Evolutionary conservation across 2,113 vertebrate genomes (phyloP), one percentile per base, ranked within the genome.

Genomic region (Talpa occidentalis): DNA sequence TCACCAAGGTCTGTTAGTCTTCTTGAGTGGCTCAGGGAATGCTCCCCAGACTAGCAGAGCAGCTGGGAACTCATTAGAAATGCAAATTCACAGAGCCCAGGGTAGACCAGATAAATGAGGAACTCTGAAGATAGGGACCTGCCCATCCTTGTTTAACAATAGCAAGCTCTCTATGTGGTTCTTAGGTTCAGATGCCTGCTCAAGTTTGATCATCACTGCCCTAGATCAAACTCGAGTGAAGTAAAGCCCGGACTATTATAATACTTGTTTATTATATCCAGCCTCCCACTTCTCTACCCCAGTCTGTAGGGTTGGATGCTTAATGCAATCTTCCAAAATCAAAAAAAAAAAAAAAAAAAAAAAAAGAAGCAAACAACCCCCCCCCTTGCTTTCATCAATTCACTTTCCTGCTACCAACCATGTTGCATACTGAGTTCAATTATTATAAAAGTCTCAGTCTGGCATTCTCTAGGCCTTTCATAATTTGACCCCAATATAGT

Each of bases 381-480:
- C n/a, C n/a, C n/a, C n/a, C 84, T 5, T 70, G 56, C 56, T 95
- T 80, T 78, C 21, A 52, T 64, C 49, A 88, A 72, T 90, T 84
- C 60, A 73, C 30, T 76, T 56, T 84, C 44, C 54, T 73, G 64
- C 42, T 72, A 37, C 60, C 89, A 85, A 95, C 77, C 47, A 88
- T 59, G 30, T 66, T 88, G 80, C 37, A 16, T 47, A 69, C 6
- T 64, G 37, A 77, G 54, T 72, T 70, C 66, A 66, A 12, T 52
- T 44, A 87, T 90, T 87, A 89, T 62, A 87, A 70, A 44, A 66
- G 26, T 70, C 22, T 85, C 37, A 80, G 10, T 92, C 21, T 92
- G 85, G 35, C 77, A 94, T 94, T 49, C 32, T 64, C 42, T 89
- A 89, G 40, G 80, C 35, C 72, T 90, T 94, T 87, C n/a, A 72